Evolutionary conservation across 2,113 vertebrate species (phyloP).

Genomic region (Sturnira hondurensis): DNA sequence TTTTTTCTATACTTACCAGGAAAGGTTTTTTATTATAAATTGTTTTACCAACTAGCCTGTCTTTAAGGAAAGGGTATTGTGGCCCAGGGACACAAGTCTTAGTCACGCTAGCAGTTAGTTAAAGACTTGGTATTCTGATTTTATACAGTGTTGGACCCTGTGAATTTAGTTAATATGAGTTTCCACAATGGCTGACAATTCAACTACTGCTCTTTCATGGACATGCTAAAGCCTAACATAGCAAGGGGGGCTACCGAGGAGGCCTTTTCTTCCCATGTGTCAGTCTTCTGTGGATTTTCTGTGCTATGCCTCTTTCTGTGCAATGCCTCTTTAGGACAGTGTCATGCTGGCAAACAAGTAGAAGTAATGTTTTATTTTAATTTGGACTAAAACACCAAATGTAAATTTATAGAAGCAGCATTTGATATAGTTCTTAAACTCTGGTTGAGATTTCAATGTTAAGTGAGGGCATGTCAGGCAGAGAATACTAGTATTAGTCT

Average conservation of each 20-base stretch:
- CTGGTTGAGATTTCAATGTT: background rate
- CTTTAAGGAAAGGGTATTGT: background rate
- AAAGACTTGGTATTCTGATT: background rate
- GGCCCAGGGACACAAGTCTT: background rate
- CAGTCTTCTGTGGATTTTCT: background rate
- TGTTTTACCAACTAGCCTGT: background rate
- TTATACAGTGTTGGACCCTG: background rate
- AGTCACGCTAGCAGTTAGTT: background rate
- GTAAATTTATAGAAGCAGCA: background rate
- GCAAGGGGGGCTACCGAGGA: accelerated
- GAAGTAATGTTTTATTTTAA: background rate
- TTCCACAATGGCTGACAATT: background rate
- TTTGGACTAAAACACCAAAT: background rate
- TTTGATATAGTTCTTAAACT: background rate
- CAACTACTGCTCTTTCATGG: background rate
- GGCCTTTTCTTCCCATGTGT: background rate
- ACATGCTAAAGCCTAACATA: background rate
- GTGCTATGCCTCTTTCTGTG: background rate
- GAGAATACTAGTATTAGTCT: background rate
- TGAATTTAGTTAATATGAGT: background rate
- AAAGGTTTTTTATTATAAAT: background rate
- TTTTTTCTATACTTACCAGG: background rate
- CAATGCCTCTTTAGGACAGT: background rate
- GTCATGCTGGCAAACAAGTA: background rate
- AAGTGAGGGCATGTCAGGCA: background rate